These are phyloP conservation scores for Parnassius mnemosyne DNA, from an alignment of 2,888 invertebrate genomes.

Conservation along the genomic window DNA sequence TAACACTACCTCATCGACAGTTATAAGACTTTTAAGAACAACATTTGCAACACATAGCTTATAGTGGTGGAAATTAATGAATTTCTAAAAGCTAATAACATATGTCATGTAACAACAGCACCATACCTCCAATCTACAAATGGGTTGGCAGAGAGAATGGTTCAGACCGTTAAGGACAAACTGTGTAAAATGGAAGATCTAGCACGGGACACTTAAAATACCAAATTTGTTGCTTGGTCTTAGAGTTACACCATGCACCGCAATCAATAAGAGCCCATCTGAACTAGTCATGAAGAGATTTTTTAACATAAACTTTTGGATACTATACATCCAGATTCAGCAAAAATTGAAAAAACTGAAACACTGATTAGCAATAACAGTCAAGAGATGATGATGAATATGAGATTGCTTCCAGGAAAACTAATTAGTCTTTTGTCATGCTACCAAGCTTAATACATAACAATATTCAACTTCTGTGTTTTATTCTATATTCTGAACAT, in stretches of 20 bases:
- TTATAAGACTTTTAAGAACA: too few relatives aligned
- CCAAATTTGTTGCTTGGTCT: constrained; percentile 15
- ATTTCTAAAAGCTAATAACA: constrained; percentile 11
- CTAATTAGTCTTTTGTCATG: not conserved
- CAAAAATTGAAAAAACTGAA: not conserved
- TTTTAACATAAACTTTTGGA: not conserved
- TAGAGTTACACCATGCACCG: constrained; percentile 5
- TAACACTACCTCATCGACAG: too few relatives aligned
- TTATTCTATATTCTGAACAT: too few relatives aligned
- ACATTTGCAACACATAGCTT: constrained; percentile 27
- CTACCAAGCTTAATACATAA: too few relatives aligned
- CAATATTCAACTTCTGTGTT: too few relatives aligned
- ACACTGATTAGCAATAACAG: too few relatives aligned
- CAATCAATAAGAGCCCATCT: constrained; percentile 11
- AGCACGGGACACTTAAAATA: constrained; percentile 27
- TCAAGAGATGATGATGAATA: not conserved
- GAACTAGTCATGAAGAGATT: constrained; percentile 3
- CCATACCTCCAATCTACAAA: constrained; percentile 33
- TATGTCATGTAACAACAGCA: constrained; percentile 29
- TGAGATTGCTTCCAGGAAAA: not conserved
- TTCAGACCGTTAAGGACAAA: constrained; percentile 30
- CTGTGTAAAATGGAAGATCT: constrained; percentile 25
- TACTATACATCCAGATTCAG: not conserved
- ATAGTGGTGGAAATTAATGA: constrained; percentile 31
- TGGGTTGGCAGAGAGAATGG: constrained; percentile 31